phyloP scores from a whole-genome alignment of 2,113 vertebrate species.

The Oncorhynchus nerka region DNA sequence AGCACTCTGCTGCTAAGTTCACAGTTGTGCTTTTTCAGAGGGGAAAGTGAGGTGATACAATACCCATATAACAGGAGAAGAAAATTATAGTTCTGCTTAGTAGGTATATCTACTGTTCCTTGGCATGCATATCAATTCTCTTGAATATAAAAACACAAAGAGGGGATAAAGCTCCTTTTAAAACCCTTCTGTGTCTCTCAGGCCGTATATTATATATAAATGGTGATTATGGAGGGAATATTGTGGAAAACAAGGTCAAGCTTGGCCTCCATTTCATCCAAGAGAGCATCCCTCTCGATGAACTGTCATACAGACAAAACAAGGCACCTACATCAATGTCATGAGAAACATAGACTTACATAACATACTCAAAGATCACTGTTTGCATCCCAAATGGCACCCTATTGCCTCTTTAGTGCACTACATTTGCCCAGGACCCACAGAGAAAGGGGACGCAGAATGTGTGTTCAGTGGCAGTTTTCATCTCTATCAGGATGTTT shows the following conservation, averaged over 20 bases:
- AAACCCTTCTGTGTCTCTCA: too few relatives aligned
- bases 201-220: too few relatives aligned
- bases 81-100: not conserved
- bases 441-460: not conserved
- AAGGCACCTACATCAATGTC: not conserved
- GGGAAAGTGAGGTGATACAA: not conserved
- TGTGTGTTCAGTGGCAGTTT: not conserved
- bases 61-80: not conserved
- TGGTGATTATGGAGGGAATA: not conserved
- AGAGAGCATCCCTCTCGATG: too few relatives aligned
- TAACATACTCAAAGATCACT: not conserved
- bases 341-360: not conserved
- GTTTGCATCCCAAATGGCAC: not conserved
- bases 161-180: not conserved
- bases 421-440: not conserved
- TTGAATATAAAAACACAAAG: not conserved
- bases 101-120: not conserved
- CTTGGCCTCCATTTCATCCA: too few relatives aligned
- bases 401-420: too few relatives aligned
- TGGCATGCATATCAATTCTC: not conserved
- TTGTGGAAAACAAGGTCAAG: not conserved
- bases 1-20: too few relatives aligned
- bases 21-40: not conserved
- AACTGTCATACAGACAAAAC: too few relatives aligned
- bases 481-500: not conserved